Percentiles rank a stretch among this genome's conserved stretches.
Evolutionary conservation across 2,797 vertebrate genomes (phyloP).

Genomic region (Crossoptilon crossoptilon): DNA sequence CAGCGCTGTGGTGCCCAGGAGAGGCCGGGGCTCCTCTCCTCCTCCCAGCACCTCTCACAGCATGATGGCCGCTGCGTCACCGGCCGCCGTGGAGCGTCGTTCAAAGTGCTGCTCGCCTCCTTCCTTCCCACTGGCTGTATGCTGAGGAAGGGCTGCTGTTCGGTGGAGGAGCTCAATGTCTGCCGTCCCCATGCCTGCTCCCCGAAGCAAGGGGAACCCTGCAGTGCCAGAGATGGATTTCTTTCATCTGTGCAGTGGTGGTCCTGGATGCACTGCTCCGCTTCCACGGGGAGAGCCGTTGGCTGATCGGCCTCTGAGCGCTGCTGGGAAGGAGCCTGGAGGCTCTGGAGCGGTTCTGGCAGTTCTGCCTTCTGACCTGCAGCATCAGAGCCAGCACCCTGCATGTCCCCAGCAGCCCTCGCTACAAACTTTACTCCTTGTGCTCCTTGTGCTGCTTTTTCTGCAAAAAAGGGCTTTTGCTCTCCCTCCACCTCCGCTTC

Average conservation of each 20-base stretch:
- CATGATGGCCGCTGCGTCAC: not conserved
- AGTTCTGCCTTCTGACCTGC: not conserved
- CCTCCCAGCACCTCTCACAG: not conserved
- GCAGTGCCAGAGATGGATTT: not conserved
- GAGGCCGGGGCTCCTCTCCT: not conserved
- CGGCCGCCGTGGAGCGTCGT: not conserved
- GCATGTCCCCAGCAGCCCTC: not conserved
- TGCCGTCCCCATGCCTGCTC: not conserved
- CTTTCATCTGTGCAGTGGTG: not conserved
- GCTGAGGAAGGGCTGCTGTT: not conserved
- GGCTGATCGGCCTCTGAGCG: rapidly evolving
- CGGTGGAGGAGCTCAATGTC: rapidly evolving
- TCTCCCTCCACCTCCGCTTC: not conserved
- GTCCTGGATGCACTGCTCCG: rapidly evolving
- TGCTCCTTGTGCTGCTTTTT: not conserved
- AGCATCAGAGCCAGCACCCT: rapidly evolving
- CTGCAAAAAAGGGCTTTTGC: not conserved
- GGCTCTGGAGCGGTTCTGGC: not conserved
- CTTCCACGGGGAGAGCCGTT: rapidly evolving
- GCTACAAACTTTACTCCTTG: not conserved
- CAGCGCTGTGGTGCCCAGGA: rapidly evolving
- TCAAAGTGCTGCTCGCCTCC: not conserved
- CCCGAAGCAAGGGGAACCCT: not conserved
- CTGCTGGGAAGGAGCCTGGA: not conserved
- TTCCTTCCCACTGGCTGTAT: not conserved